Conservation (phyloP, 2,888 invertebrate genomes). For the Sarcophaga rosellei region DNA sequence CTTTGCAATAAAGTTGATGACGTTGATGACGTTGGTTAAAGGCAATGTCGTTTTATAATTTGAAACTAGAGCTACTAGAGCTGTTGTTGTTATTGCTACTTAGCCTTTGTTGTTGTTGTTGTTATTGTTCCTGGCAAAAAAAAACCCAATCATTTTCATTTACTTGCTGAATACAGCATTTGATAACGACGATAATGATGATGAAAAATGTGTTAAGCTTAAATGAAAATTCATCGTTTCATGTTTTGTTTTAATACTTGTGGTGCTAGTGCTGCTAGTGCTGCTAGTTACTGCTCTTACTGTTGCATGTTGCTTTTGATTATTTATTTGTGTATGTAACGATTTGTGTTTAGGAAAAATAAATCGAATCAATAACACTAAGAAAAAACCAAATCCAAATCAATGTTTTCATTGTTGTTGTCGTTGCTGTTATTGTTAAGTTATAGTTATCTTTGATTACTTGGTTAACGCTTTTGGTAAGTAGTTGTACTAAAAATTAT, state of each 20-base stretch:
- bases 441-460: constrained; percentile 69
- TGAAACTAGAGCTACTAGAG: constrained; percentile 50
- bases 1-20: constrained; percentile 47
- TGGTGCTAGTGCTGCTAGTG: background rate
- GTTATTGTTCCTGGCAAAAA: background rate
- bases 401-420: constrained; percentile 53
- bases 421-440: constrained; percentile 64
- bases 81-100: constrained; percentile 26
- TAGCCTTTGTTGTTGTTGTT: constrained; percentile 1
- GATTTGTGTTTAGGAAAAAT: constrained; percentile 55
- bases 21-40: constrained; percentile 64
- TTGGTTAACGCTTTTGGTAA: constrained; percentile 73
- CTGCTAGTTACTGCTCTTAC: background rate
- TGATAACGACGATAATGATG: constrained; percentile 57
- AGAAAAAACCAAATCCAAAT: constrained; percentile 20
- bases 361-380: constrained; percentile 64
- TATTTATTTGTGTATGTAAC: background rate
- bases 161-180: constrained; percentile 11
- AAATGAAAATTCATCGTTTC: constrained; percentile 54
- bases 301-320: constrained; percentile 24
- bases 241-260: constrained; percentile 31
- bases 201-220: constrained; percentile 65
- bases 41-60: constrained; percentile 66
- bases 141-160: background rate
- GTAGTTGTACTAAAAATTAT: constrained; percentile 62